Percentiles rank a stretch among this genome's conserved stretches.
Conservation (phyloP, 92 coral and sea anemone species). For the Zoanthus solanderi region DNA sequence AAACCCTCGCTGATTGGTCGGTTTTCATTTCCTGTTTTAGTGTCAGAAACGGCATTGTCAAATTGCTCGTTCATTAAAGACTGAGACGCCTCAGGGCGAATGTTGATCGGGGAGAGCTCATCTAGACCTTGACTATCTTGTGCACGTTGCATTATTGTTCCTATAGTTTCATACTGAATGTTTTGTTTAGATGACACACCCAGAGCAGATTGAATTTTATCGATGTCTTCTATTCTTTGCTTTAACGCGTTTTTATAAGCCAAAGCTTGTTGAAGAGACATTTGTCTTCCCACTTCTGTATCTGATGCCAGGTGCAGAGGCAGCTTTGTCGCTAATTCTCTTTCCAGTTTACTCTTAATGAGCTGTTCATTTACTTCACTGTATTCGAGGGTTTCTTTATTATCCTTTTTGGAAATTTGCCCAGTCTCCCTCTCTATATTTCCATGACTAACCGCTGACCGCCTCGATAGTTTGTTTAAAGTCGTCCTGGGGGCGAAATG, state of each 20-base stretch:
- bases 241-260: conserved; percentile 6
- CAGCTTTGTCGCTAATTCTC: conserved; percentile 14
- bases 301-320: conserved; percentile 20
- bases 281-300: conserved; percentile 14
- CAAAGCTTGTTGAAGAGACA: conserved; percentile 22
- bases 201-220: background rate
- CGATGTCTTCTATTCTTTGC: background rate
- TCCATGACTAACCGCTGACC: conserved; percentile 1
- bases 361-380: conserved; percentile 10
- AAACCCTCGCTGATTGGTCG: conserved; percentile 3
- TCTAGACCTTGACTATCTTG: background rate
- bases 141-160: background rate
- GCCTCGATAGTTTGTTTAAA: background rate
- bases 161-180: background rate
- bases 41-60: background rate
- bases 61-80: background rate
- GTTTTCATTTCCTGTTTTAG: conserved; percentile 15
- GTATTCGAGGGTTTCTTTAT: background rate
- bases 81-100: background rate
- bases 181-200: background rate
- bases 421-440: background rate
- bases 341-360: conserved; percentile 29
- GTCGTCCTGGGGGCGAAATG: background rate
- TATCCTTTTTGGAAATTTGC: conserved; percentile 3
- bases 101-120: background rate